phyloP scores from a whole-genome alignment of 2,113 vertebrate species.

The Protobothrops mucrosquamatus region DNA sequence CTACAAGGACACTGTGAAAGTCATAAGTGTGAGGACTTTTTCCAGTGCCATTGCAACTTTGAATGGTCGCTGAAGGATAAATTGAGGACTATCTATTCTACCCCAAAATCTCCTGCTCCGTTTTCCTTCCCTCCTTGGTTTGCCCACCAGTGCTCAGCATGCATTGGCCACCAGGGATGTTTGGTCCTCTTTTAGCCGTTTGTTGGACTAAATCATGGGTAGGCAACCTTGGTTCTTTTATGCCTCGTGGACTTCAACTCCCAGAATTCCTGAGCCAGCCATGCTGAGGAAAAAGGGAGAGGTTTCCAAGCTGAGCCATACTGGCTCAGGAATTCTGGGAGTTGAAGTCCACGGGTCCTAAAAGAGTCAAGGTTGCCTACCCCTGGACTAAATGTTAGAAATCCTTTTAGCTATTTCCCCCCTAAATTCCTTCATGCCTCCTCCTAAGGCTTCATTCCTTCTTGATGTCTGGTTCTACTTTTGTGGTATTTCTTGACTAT shows the following conservation, averaged over 20 bases:
- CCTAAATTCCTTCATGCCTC: not conserved
- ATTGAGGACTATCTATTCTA: not conserved
- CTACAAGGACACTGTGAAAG: not conserved
- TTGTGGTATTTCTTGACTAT: not conserved
- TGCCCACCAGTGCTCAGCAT: not conserved
- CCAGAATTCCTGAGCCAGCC: too few relatives aligned
- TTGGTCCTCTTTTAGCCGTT: not conserved
- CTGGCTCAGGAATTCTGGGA: too few relatives aligned
- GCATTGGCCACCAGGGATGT: not conserved
- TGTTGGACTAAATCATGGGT: too few relatives aligned
- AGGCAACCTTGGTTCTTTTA: too few relatives aligned
- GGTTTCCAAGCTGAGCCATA: too few relatives aligned
- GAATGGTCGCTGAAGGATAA: not conserved
- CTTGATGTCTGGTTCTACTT: not conserved
- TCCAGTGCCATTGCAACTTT: not conserved
- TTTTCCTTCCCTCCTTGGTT: not conserved
- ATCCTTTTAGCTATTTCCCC: not conserved
- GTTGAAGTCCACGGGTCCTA: too few relatives aligned
- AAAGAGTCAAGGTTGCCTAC: too few relatives aligned
- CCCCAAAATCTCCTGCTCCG: not conserved
- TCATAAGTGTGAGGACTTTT: not conserved
- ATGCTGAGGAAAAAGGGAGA: too few relatives aligned
- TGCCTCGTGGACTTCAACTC: too few relatives aligned
- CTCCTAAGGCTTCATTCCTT: not conserved
- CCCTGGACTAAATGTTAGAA: not conserved